Conservation (phyloP, 2,888 invertebrate species). For the Caenorhabditis auriculariae region DNA sequence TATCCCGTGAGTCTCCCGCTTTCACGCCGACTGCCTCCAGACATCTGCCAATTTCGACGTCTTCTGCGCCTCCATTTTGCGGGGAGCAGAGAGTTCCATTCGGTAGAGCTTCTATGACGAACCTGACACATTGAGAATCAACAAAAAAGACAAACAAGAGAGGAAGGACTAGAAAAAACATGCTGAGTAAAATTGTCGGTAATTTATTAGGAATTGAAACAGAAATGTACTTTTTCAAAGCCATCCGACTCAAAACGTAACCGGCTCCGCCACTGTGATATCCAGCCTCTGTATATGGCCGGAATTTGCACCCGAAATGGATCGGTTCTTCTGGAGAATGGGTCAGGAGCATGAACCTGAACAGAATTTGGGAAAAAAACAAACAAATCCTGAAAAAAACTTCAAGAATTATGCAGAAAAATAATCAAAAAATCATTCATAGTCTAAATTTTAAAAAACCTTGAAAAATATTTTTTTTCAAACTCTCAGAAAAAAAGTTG, state of each 20-base stretch:
- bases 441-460: no score
- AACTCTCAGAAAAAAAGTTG: no score
- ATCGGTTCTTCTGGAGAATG: constrained; percentile 56
- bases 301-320: constrained; percentile 74
- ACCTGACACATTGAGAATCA: no score
- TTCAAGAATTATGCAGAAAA: background rate
- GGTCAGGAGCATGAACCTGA: constrained; percentile 55
- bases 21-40: constrained; percentile 81
- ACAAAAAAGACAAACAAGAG: no score
- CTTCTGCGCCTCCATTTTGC: constrained; percentile 74
- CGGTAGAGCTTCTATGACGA: constrained; percentile 75
- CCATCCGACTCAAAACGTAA: constrained; percentile 85
- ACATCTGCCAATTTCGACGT: constrained; percentile 90
- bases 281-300: constrained; percentile 76
- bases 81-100: constrained; percentile 73
- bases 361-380: background rate
- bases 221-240: constrained; percentile 69
- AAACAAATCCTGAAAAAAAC: background rate
- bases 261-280: constrained; percentile 73
- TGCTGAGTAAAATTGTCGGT: constrained; percentile 11
- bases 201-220: background rate
- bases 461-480: background rate
- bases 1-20: constrained; percentile 85
- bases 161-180: no score
- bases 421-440: no score